Evolutionary conservation across 2,797 vertebrate species (phyloP), one percentile per base, ranked within the genome.

Genomic region (Chelmon rostratus): DNA sequence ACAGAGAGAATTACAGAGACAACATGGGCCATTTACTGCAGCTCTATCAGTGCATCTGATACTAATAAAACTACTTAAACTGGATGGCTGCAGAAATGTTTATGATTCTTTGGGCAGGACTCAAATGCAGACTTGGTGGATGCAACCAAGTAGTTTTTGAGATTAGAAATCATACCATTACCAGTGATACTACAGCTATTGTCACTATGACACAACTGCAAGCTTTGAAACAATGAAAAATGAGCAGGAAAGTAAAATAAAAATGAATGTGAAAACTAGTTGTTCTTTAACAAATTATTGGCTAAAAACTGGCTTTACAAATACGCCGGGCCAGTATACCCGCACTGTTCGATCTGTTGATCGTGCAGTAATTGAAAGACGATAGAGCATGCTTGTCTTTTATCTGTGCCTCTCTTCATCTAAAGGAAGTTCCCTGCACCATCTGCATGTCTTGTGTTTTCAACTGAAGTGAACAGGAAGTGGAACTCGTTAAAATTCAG

Each of bases 361-460:
- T 13, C 4, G 1, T 23, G 19, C 6, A 33, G 6, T 16, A 21
- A 38, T 49, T 37, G 59, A 67, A 59, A 40, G 25, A 35, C 0
- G 23, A 53, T 0, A 11, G 1, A 33, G 6, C 3, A 15, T 46
- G 12, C 25, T n/a, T 31, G 52, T 42, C 67, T 53, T 58, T 61
- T 19, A 18, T 50, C 3, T 40, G 38, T 53, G 56, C 12, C 6
- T 61, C 21, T 40, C 35, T 71, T 10, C 35, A 2, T 53, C 19
- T 37, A 52, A 42, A 59, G 68, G 46, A 79, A 69, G 37, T 38
- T 9, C 31, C 70, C 33, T 59, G 53, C 46, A 53, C 69, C 64
- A 79, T 83, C 70, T 86, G 75, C 31, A 61, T 40, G 2, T 67
- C 50, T 72, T 31, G 66, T 56, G 33, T 86, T 79, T 69, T 50